These are phyloP conservation scores for Pipa parva DNA, from an alignment of 2,113 vertebrate genomes.

Conservation along the genomic window DNA sequence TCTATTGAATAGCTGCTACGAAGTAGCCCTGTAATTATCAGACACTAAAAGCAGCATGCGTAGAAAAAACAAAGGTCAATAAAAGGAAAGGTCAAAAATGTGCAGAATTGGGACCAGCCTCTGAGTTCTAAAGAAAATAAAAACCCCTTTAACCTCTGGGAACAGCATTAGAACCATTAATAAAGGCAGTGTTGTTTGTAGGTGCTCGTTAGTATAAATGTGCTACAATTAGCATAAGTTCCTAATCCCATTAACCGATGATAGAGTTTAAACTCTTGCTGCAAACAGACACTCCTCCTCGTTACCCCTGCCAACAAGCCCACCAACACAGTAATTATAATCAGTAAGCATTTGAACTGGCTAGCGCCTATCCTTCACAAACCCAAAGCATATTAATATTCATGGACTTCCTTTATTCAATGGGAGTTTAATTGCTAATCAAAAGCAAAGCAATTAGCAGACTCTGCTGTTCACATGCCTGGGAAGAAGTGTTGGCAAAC, in stretches of 20 bases:
- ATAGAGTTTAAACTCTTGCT: background rate
- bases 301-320: background rate
- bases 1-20: too few relatives aligned
- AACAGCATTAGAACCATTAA: background rate
- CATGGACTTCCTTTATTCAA: slow-evolving; percentile 15
- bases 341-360: background rate
- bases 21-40: too few relatives aligned
- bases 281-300: slow-evolving; percentile 13
- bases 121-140: too few relatives aligned
- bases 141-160: too few relatives aligned
- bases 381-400: slow-evolving; percentile 7
- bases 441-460: slow-evolving; percentile 23
- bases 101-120: background rate
- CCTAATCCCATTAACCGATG: slow-evolving; percentile 38
- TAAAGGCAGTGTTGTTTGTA: background rate
- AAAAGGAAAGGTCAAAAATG: background rate
- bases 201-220: slow-evolving; percentile 24
- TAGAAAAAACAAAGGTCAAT: too few relatives aligned
- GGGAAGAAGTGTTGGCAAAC: slow-evolving; percentile 25
- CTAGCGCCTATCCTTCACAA: background rate
- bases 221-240: slow-evolving; percentile 33
- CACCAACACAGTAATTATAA: slow-evolving; percentile 19
- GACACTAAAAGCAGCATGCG: too few relatives aligned
- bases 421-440: slow-evolving; percentile 34
- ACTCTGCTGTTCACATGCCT: background rate